These are phyloP conservation scores for Conus betulinus DNA, from an alignment of 1,140 invertebrate species.

Conservation along the genomic window DNA sequence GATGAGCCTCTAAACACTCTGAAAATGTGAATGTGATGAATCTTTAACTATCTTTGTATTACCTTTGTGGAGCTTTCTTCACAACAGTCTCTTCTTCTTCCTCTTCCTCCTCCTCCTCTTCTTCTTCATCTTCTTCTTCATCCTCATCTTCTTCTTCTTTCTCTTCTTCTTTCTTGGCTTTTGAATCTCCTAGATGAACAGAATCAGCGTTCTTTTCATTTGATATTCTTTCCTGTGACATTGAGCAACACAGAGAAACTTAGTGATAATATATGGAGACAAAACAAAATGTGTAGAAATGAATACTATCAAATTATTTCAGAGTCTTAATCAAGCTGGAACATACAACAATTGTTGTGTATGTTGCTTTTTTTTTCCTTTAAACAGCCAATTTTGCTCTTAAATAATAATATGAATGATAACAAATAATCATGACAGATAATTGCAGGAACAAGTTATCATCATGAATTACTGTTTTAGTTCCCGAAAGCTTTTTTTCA, in stretches of 20 bases:
- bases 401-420: not conserved
- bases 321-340: not conserved
- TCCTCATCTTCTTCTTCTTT: constrained; percentile 30
- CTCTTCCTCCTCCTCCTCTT: constrained; percentile 38
- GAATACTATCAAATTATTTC: not conserved
- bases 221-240: too few relatives aligned
- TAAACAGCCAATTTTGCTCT: too few relatives aligned
- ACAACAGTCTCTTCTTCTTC: constrained; percentile 27
- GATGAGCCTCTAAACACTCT: too few relatives aligned
- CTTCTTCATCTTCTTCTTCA: constrained; percentile 30
- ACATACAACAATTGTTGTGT: not conserved
- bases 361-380: too few relatives aligned
- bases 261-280: not conserved
- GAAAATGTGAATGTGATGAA: too few relatives aligned
- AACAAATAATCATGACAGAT: not conserved
- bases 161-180: constrained; percentile 15
- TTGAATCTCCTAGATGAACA: not conserved
- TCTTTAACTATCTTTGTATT: not conserved
- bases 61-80: constrained; percentile 23
- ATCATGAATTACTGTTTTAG: too few relatives aligned
- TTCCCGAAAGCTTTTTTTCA: not conserved
- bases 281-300: not conserved
- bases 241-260: not conserved
- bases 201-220: not conserved
- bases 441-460: too few relatives aligned